phyloP scores from a whole-genome alignment of 2,113 vertebrate genomes.

The Paramormyrops kingsleyae region DNA sequence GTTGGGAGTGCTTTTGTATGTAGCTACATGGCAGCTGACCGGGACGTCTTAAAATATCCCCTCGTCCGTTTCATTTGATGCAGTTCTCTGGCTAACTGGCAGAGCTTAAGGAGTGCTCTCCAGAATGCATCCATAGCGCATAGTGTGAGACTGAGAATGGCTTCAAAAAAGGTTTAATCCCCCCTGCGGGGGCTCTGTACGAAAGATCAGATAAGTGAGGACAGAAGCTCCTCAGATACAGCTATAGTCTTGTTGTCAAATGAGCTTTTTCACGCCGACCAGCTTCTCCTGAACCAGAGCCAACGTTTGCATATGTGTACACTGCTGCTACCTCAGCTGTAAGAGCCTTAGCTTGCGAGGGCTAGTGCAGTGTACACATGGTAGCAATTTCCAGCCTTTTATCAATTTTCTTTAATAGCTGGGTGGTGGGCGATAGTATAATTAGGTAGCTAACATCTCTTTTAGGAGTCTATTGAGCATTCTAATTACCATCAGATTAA shows the following conservation, averaged over 20 bases:
- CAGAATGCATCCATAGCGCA: constrained; percentile 12
- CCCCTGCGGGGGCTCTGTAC: constrained; percentile 19
- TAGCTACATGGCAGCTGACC: background rate
- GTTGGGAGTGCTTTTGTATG: background rate
- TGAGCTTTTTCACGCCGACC: constrained; percentile 23
- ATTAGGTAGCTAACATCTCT: constrained; percentile 54
- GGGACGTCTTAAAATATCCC: constrained; percentile 2
- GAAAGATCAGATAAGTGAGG: constrained; percentile 29
- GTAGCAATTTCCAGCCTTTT: constrained; percentile 43
- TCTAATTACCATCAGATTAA: constrained; percentile 61
- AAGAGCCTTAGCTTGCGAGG: constrained; percentile 10
- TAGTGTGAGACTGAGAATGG: constrained; percentile 24
- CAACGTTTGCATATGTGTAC: constrained; percentile 22
- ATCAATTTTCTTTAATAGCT: constrained; percentile 51
- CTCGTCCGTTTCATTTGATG: background rate
- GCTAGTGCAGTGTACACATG: constrained; percentile 25
- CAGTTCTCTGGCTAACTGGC: background rate
- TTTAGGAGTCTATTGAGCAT: constrained; percentile 54
- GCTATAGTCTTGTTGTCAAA: constrained; percentile 28
- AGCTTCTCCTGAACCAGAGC: constrained; percentile 17
- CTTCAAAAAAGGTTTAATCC: constrained; percentile 15
- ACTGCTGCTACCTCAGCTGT: background rate
- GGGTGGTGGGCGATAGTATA: constrained; percentile 51
- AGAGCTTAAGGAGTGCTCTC: constrained; percentile 8
- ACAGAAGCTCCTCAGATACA: constrained; percentile 26